Base-by-base conservation (phyloP, 2,888 invertebrate genomes). In the Argyresthia albistria region DNA sequence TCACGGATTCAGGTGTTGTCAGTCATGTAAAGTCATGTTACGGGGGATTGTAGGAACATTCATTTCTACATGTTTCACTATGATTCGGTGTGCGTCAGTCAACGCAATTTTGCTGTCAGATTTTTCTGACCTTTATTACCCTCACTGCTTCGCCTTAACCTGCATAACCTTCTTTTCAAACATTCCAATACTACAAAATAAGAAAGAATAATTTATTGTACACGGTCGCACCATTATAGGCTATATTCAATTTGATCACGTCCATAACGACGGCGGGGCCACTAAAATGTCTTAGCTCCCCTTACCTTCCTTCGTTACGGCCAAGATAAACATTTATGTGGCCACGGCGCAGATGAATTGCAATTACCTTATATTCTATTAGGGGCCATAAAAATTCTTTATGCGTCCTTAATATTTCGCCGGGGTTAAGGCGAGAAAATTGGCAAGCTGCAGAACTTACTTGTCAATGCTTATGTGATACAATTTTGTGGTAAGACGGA, bases 241-340 rank as follows among this genome's bases (percentile, higher is more conserved):
- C 43, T 43, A 14, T 43, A 43, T 43, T 43, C 12, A 43, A 14
- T 43, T 43, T 12, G 43, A 12, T n/a, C 14, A 43, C 42, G 43
- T 14, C 14, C 14, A 1, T 43, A n/a, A 43, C 14, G 14, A 14
- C 14, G 14, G 43, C 43, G 8, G n/a, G 12, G 43, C 43, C 43
- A 43, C 43, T 43, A 46, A 46, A 46, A 46, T 25, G 15, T 46
- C n/a, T n/a, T 46, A 9, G 25, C 11, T 46, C 46, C 16, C 25
- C 25, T 46, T 0, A 25, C 15, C 16, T n/a, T 16, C 10, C 25
- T 46, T 46, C 35, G 16, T 57, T 54, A 53, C 57, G 55, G 55
- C 48, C 50, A 53, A 59, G 58, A 67, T 69, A 69, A 70, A 69
- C 65, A 65, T 70, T 70, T 67, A 70, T 58, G 60, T 63, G 61